Conservation (phyloP, 2,888 invertebrate genomes). For the Mythimna lalbum region DNA sequence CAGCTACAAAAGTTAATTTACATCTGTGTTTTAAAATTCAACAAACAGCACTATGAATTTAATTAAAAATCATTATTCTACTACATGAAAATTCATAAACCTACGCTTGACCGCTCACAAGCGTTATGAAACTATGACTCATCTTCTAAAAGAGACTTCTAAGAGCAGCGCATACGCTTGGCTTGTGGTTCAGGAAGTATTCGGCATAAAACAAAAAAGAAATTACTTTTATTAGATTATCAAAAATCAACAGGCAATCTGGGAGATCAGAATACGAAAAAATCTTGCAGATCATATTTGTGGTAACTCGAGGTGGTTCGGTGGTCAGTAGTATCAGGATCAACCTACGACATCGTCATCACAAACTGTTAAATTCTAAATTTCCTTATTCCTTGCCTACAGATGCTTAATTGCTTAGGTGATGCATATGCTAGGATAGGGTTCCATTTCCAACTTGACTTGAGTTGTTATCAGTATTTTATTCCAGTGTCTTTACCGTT, state of each 20-base stretch:
- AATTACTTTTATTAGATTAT: neutral
- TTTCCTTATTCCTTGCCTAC: neutral
- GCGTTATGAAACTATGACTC: slow-evolving; percentile 27
- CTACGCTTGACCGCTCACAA: slow-evolving; percentile 33
- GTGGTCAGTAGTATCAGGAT: no score
- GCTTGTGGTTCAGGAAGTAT: neutral
- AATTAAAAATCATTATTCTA: slow-evolving; percentile 8
- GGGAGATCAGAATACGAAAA: neutral
- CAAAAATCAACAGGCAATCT: neutral
- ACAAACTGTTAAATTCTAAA: neutral
- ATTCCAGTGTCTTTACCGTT: neutral
- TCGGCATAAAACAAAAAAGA: neutral
- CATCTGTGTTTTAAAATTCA: slow-evolving; percentile 3
- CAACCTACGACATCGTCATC: no score
- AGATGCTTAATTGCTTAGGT: no score
- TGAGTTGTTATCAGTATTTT: neutral
- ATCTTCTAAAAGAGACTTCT: slow-evolving; percentile 6
- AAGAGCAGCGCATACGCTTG: neutral
- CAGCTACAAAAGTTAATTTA: neutral
- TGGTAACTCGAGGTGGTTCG: no score
- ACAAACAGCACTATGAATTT: neutral
- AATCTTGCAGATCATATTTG: neutral
- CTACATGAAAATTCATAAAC: slow-evolving; percentile 15
- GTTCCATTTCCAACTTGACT: no score
- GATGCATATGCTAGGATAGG: no score